Evolutionary conservation across 2,797 vertebrate genomes (phyloP).

Genomic region (Taeniopygia guttata): DNA sequence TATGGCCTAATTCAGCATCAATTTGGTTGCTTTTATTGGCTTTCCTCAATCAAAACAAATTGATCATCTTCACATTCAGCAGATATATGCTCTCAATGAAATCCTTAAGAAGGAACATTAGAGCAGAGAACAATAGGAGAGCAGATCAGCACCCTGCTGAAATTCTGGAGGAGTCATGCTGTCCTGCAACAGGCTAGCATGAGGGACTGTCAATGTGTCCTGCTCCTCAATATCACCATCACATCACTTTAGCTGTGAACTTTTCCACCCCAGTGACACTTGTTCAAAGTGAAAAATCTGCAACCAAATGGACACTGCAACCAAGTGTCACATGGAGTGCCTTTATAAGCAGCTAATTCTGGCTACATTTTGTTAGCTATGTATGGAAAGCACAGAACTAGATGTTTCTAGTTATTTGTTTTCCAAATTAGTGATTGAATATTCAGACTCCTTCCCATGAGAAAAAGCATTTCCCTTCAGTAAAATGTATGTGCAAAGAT

Average conservation of each 20-base stretch:
- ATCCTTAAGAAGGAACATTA: not conserved
- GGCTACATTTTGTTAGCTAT: not conserved
- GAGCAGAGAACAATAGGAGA: not conserved
- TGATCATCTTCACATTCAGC: not conserved
- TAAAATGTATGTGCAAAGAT: not conserved
- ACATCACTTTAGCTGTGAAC: rapidly evolving
- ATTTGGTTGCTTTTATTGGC: not conserved
- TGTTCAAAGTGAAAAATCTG: not conserved
- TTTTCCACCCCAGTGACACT: not conserved
- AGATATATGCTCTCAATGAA: not conserved
- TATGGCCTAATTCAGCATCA: not conserved
- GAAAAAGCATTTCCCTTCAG: not conserved
- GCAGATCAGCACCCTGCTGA: not conserved
- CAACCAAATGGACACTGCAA: not conserved
- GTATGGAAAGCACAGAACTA: not conserved
- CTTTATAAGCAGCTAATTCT: not conserved
- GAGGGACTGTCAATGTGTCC: not conserved
- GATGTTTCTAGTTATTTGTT: not conserved
- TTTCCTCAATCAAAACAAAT: not conserved
- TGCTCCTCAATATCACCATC: not conserved
- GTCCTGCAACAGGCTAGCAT: rapidly evolving
- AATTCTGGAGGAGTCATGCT: not conserved
- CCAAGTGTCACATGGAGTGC: rapidly evolving
- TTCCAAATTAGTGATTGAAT: not conserved
- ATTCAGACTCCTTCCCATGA: not conserved